Percentiles rank a stretch among this genome's conserved stretches.
Conservation (phyloP, 2,888 invertebrate species). For the Drosophila pseudotakahashii region DNA sequence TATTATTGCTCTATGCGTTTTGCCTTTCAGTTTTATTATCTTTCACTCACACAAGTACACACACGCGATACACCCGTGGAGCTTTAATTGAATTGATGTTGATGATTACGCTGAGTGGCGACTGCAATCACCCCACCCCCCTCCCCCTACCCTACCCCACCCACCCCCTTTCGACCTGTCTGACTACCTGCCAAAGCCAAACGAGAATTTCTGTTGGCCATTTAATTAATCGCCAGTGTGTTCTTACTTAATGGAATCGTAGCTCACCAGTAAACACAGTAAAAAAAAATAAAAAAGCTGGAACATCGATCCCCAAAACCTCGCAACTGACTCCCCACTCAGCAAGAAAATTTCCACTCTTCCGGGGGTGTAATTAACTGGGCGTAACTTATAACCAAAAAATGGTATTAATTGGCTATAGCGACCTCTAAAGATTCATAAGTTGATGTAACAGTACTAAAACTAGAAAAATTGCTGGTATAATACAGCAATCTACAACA, state of each 20-base stretch:
- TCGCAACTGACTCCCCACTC: constrained; percentile 20
- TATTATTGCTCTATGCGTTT: constrained; percentile 42
- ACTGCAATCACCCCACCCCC: constrained; percentile 37
- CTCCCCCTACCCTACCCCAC: no score
- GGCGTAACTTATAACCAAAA: not conserved
- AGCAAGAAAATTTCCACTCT: constrained; percentile 8
- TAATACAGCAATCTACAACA: not conserved
- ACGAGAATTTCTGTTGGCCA: constrained; percentile 39
- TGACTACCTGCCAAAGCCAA: constrained; percentile 39
- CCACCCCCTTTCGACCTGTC: constrained; percentile 13
- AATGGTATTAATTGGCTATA: no score
- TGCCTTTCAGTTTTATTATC: constrained; percentile 52
- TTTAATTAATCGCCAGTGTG: constrained; percentile 52
- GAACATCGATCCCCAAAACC: constrained; percentile 13
- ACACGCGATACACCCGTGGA: not conserved
- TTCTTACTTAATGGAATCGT: constrained; percentile 51
- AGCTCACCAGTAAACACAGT: constrained; percentile 31
- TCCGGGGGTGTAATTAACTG: not conserved
- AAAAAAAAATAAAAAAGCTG: not conserved
- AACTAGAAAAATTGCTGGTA: no score
- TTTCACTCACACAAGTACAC: constrained; percentile 25
- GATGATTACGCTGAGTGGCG: constrained; percentile 51
- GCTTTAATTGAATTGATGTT: constrained; percentile 65
- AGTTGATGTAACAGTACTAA: no score
- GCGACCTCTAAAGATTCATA: no score